A percentile compares a stretch with the other conserved stretches of the same genome.
Conservation (phyloP, 2,888 invertebrate species). For the Pseudoips prasinana region DNA sequence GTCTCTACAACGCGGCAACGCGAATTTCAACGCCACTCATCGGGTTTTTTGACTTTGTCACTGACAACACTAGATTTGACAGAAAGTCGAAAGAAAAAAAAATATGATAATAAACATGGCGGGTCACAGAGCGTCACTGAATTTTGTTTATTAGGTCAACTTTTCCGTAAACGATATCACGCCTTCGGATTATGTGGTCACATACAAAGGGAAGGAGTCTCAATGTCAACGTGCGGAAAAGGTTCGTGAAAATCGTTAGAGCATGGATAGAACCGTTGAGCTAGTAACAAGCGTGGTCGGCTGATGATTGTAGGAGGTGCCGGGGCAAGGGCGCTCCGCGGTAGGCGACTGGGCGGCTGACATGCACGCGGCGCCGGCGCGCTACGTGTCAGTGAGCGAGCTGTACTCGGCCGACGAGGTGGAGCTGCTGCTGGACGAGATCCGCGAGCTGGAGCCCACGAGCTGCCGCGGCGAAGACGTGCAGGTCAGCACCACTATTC, state of each 20-base stretch:
- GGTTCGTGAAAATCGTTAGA: constrained; percentile 34
- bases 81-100: constrained; percentile 28
- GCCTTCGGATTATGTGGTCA: constrained; percentile 54
- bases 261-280: background rate
- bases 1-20: too few species aligned
- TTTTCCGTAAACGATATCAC: constrained; percentile 29
- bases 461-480: constrained; percentile 77
- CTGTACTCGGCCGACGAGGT: constrained; percentile 80
- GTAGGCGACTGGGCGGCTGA: constrained; percentile 62
- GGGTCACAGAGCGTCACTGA: constrained; percentile 56
- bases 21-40: too few species aligned
- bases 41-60: background rate
- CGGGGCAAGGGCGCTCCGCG: constrained; percentile 61
- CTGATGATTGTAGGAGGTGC: constrained; percentile 48
- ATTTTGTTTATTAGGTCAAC: constrained; percentile 57
- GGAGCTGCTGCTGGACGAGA: constrained; percentile 80
- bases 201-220: constrained; percentile 42
- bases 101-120: constrained; percentile 75
- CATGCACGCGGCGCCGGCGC: constrained; percentile 78
- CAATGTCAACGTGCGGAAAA: constrained; percentile 55
- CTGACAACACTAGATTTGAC: constrained; percentile 4
- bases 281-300: constrained; percentile 26
- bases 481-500: constrained; percentile 49
- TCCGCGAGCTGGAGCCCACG: constrained; percentile 78
- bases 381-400: constrained; percentile 80